Base-by-base conservation (phyloP, 2,797 vertebrate species). In the Anguilla marmorata region DNA sequence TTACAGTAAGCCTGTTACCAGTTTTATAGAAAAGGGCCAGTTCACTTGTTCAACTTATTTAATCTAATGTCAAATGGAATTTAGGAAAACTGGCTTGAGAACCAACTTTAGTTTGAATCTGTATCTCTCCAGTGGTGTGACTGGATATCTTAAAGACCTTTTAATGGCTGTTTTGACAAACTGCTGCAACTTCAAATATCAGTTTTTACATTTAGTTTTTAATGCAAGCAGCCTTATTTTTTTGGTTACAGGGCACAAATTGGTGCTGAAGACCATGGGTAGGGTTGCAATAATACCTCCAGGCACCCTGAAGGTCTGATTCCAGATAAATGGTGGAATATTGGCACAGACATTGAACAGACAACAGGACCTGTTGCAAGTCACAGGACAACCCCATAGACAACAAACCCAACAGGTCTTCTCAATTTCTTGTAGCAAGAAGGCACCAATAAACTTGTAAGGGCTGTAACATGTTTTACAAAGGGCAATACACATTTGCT, bases 391-490 rank as follows among this genome's bases (percentile, higher is more conserved):
- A 9, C 76, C 76, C 76, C 14, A 92, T 89, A 85, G 85, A 89
- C 86, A 80, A 24, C 90, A 76, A 2, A 84, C 89, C 86, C 87
- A n/a, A 37, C 24, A 12, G 85, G 86, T 91, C 92, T 90, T 91
- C 88, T 87, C 19, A 89, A 90, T 80, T 88, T 87, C 86, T 89
- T 87, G 89, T 90, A 91, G 89, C 50, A 93, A 89, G 91, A 91
- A 92, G 86, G 89, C 90, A 86, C 90, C 86, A 89, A 87, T 56
- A 45, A 27, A 41, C 33, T 16, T 45, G 3, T 87, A 85, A 92
- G 90, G 69, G 90, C 72, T 90, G 24, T 33, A 74, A 1, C 19
- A 50, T 82, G 24, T n/a, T 9, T 88, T 58, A 50, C 52, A 85
- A n/a, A 85, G 66, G 84, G 72, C 84, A 88, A 88, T 79, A 84